Evolutionary conservation across 2,888 invertebrate genomes (phyloP), one percentile per base, ranked within the genome.

Genomic region (Xylota sylvarum): DNA sequence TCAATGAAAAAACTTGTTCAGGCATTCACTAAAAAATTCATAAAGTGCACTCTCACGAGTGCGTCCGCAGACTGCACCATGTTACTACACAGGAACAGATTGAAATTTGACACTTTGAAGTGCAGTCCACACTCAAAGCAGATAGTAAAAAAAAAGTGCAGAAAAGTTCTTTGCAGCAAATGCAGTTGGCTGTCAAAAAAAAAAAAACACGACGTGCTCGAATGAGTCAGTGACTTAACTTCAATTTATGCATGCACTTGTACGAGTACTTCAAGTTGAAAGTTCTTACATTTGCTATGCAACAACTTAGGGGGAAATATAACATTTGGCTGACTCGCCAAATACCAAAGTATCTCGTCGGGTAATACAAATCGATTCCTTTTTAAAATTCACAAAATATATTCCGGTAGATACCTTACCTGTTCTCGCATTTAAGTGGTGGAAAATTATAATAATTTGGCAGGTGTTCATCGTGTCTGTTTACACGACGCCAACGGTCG

Each of bases 401-500:
- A 23, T 23, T 23, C 23, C n/a, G n/a, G n/a, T n/a, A n/a, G n/a
- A n/a, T n/a, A n/a, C n/a, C 23, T 23, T 23, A 23, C 23, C 23
- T 23, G 23, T 23, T 23, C 23, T 3, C 3, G 3, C 23, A 5
- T 4, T 17, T 46, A 5, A 7, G 4, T 50, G 50, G 0, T 23
- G 23, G 6, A 50, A 50, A 23, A 50, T 50, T 50, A 50, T 50
- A 23, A 23, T 23, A 12, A 4, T 5, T 10, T 50, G 23, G 50
- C 50, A 50, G 50, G 23, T 50, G 50, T 50, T 12, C 23, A 23
- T 50, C 50, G 50, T 43, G 43, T 43, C 43, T 43, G 43, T 43
- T 43, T 43, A 43, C 43, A 43, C 43, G 14, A 14, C n/a, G n/a
- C n/a, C n/a, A n/a, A n/a, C 5, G 12, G 23, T 3, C 23, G 23